phyloP scores from a whole-genome alignment of 2,797 vertebrate genomes.

The Sphenodon punctatus region DNA sequence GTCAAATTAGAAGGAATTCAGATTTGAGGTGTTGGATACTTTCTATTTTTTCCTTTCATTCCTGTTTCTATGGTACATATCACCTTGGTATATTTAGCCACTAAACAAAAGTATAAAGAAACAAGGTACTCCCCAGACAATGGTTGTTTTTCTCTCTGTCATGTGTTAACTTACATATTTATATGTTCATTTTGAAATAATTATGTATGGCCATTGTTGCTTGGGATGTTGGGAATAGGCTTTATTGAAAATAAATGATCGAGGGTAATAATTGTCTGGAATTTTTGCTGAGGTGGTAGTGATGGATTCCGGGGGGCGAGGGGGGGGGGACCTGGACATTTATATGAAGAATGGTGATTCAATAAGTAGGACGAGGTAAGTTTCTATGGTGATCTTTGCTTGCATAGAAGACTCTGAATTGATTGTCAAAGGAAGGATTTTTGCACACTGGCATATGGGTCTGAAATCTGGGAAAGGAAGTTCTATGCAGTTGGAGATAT shows the following conservation, averaged over 20 bases:
- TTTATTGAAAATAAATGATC: neutral
- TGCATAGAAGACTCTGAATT: neutral
- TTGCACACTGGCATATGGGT: neutral
- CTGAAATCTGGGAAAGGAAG: fast-evolving
- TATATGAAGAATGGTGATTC: too few relatives aligned
- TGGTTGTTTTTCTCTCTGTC: neutral
- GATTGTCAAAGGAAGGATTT: neutral
- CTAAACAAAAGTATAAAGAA: conserved; percentile 2
- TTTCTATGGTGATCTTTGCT: neutral
- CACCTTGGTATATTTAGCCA: conserved; percentile 23
- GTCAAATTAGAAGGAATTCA: neutral
- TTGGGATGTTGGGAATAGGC: neutral
- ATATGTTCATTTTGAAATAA: neutral
- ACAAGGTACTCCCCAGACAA: neutral
- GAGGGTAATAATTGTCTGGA: neutral
- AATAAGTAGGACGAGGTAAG: too few relatives aligned
- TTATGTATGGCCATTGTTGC: neutral
- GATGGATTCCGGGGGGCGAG: neutral
- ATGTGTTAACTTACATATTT: neutral
- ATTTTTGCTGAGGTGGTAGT: neutral
- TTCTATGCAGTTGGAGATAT: neutral
- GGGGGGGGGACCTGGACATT: too few relatives aligned
- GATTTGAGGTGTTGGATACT: neutral
- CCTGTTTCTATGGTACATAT: conserved; percentile 19
- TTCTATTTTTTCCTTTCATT: neutral